A percentile compares a stretch with the other conserved stretches of the same genome.
Conservation (phyloP, 2,888 invertebrate genomes). For the Plagiodera versicolora region DNA sequence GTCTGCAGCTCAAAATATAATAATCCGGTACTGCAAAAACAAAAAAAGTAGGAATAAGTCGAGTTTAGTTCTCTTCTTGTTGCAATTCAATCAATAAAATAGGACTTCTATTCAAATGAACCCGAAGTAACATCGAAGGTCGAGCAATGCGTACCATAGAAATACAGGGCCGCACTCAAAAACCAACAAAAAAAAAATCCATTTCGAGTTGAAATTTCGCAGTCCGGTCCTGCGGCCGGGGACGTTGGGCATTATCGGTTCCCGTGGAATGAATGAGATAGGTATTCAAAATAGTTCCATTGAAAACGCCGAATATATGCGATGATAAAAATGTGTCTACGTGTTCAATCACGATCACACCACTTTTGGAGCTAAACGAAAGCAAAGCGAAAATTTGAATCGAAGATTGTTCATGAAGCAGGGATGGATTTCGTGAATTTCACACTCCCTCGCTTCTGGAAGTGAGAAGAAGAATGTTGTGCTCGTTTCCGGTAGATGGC, state of each 20-base stretch:
- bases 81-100: not conserved
- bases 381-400: too few species aligned
- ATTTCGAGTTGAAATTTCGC: not conserved
- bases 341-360: slow-evolving; percentile 4
- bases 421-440: too few species aligned
- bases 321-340: slow-evolving; percentile 6
- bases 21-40: too few species aligned
- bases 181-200: too few species aligned
- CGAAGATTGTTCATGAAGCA: too few species aligned
- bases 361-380: too few species aligned
- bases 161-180: not conserved
- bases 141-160: not conserved
- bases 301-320: not conserved
- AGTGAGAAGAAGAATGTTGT: too few species aligned
- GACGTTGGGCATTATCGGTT: slow-evolving; percentile 17
- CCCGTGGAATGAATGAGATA: slow-evolving; percentile 4
- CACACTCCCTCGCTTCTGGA: too few species aligned
- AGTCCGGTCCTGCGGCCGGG: slow-evolving; percentile 14
- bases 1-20: too few species aligned
- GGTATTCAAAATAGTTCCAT: not conserved
- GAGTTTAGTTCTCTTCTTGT: not conserved
- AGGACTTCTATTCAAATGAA: not conserved
- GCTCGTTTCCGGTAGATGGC: too few species aligned
- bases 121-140: not conserved
- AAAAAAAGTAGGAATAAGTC: not conserved